Percentiles rank a stretch among this genome's conserved stretches.
phyloP scores from a whole-genome alignment of 2,113 vertebrate genomes.

The Argyrosomus japonicus region DNA sequence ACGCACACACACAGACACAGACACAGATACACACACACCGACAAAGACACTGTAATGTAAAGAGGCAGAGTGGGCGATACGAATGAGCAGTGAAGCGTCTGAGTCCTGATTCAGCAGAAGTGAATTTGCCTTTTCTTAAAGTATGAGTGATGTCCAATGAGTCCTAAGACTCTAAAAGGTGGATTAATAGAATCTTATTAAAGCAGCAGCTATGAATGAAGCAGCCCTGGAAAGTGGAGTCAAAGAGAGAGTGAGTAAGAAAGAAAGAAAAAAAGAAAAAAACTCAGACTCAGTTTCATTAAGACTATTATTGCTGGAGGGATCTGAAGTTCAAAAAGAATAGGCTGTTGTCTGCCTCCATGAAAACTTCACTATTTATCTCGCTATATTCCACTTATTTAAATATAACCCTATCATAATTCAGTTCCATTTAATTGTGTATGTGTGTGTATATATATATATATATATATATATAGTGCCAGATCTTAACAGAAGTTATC shows the following conservation, averaged over 20 bases:
- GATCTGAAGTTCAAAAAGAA: conserved; percentile 44
- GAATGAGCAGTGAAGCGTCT: neutral
- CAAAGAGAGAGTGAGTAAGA: neutral
- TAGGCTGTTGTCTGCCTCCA: neutral
- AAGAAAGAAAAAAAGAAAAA: neutral
- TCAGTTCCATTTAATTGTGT: no score
- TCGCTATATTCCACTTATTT: neutral
- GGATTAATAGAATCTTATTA: conserved; percentile 69
- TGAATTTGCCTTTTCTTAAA: conserved; percentile 47
- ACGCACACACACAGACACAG: neutral
- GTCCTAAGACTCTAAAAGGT: conserved; percentile 49
- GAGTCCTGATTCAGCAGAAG: conserved; percentile 62
- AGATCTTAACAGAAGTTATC: no score
- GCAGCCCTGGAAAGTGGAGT: conserved; percentile 11
- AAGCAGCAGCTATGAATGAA: conserved; percentile 45
- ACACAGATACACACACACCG: neutral
- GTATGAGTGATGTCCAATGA: conserved; percentile 49
- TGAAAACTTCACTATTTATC: neutral
- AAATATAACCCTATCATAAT: neutral
- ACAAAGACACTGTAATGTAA: neutral
- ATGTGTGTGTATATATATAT: no score
- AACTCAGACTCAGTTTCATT: conserved; percentile 43
- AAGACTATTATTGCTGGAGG: conserved; percentile 13
- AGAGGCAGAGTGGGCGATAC: conserved; percentile 27
- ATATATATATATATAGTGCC: no score